Conservation (phyloP, 2,888 invertebrate genomes). For the Brachycybe producta region DNA sequence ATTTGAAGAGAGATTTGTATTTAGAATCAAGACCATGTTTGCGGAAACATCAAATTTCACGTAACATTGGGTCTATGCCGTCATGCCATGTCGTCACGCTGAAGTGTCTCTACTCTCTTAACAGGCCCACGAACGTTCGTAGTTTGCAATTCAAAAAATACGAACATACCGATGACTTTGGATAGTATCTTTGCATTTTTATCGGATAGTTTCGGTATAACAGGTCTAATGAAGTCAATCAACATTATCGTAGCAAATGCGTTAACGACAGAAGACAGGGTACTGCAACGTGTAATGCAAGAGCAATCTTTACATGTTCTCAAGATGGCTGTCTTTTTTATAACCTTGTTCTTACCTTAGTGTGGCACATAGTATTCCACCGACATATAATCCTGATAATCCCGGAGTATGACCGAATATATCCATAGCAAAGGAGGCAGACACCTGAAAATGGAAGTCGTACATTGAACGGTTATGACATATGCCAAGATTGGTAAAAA, state of each 20-base stretch:
- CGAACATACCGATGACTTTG: slow-evolving; percentile 9
- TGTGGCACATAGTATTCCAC: slow-evolving; percentile 9
- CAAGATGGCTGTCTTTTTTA: no score
- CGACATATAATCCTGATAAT: slow-evolving; percentile 5
- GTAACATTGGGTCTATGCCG: no score
- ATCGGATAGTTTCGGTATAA: slow-evolving; percentile 5
- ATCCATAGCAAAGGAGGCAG: slow-evolving; percentile 10
- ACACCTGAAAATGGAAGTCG: no score
- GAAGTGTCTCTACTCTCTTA: no score
- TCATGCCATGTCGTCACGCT: no score
- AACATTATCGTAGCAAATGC: slow-evolving; percentile 2
- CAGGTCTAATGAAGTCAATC: slow-evolving; percentile 8
- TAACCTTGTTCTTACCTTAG: slow-evolving; percentile 12
- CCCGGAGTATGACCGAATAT: slow-evolving; percentile 4
- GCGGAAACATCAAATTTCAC: no score
- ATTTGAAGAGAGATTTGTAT: no score
- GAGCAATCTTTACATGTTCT: neutral
- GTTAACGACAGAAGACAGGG: slow-evolving; percentile 10
- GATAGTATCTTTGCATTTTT: neutral
- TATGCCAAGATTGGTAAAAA: no score
- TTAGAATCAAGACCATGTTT: no score
- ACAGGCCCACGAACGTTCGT: no score
- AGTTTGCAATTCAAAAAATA: no score
- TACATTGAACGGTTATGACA: no score
- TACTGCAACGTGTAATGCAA: neutral